A percentile compares a stretch with the other conserved stretches of the same genome.
Conservation (phyloP, 2,888 invertebrate species). For the Altica lythri region DNA sequence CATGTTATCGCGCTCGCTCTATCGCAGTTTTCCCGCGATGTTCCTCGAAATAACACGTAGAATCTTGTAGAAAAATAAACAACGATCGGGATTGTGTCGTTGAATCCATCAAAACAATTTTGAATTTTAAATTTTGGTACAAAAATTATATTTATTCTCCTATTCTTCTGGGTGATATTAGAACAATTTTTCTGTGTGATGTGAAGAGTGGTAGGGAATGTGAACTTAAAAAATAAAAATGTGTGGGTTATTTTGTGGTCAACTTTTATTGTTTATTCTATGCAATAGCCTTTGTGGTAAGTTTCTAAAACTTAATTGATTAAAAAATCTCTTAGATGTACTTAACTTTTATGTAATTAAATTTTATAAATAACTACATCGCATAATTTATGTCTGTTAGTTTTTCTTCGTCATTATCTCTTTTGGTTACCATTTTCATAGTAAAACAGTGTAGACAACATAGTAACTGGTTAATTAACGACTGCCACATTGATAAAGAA, state of each 20-base stretch:
- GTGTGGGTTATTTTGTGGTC: slow-evolving; percentile 8
- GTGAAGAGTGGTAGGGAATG: slow-evolving; percentile 5
- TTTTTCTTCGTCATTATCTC: no score
- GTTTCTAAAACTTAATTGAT: no score
- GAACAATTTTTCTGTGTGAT: background rate
- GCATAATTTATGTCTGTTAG: no score
- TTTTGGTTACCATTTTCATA: no score
- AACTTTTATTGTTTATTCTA: no score
- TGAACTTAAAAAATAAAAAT: slow-evolving; percentile 19
- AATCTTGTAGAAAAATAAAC: slow-evolving; percentile 25
- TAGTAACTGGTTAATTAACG: no score
- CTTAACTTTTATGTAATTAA: no score
- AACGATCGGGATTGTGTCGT: slow-evolving; percentile 5
- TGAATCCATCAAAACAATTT: slow-evolving; percentile 8
- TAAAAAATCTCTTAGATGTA: no score
- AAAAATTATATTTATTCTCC: background rate
- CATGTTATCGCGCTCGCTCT: slow-evolving; percentile 50
- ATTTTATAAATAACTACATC: no score
- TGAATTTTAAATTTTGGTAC: background rate
- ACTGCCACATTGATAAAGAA: no score
- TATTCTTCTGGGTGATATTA: background rate
- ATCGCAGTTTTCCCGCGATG: slow-evolving; percentile 54
- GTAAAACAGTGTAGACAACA: no score
- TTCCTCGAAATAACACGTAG: slow-evolving; percentile 50
- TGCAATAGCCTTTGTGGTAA: no score